A percentile compares a stretch with the other conserved stretches of the same genome.
phyloP scores from a whole-genome alignment of 2,113 vertebrate genomes.

The Microcebus lehilahytsara region DNA sequence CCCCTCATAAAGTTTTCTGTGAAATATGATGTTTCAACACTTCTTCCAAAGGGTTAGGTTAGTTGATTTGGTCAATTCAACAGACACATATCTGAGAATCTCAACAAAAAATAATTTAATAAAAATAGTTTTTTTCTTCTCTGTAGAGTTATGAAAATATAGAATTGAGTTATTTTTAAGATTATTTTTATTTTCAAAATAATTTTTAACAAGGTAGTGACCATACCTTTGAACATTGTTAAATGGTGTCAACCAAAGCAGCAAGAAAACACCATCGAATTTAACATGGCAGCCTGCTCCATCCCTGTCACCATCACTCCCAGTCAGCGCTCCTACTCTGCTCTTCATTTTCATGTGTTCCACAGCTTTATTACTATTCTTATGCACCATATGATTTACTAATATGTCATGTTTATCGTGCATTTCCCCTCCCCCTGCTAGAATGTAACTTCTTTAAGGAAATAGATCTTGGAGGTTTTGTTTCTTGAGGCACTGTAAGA shows the following conservation, averaged over 20 bases:
- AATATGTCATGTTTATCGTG: background rate
- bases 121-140: too few relatives aligned
- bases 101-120: too few relatives aligned
- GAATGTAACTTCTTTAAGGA: background rate
- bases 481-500: background rate
- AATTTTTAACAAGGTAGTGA: too few relatives aligned
- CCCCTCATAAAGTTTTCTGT: too few relatives aligned
- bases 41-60: too few relatives aligned
- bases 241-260: background rate
- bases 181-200: too few relatives aligned
- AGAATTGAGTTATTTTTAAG: too few relatives aligned
- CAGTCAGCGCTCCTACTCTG: background rate
- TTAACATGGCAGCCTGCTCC: background rate
- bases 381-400: background rate
- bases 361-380: background rate
- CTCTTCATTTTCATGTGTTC: background rate
- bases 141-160: too few relatives aligned
- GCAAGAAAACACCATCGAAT: background rate
- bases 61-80: too few relatives aligned
- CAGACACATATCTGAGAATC: too few relatives aligned
- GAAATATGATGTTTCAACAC: too few relatives aligned
- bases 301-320: background rate
- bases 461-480: background rate
- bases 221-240: too few relatives aligned
- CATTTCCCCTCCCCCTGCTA: background rate